Percentiles rank a stretch among this genome's conserved stretches.
phyloP scores from a whole-genome alignment of 2,888 invertebrate species.

The Vesta saturnalis region DNA sequence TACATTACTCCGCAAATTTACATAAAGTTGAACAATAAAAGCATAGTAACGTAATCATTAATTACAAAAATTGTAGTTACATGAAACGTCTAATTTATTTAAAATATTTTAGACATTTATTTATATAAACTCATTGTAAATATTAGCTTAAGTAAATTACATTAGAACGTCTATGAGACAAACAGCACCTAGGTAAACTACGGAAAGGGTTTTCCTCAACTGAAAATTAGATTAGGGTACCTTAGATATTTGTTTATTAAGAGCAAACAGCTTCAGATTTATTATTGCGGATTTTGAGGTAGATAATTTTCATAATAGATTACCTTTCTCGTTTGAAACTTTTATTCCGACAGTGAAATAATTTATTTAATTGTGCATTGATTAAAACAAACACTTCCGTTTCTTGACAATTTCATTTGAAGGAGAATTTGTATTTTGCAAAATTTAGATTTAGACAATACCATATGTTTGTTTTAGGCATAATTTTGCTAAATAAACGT shows the following conservation, averaged over 20 bases:
- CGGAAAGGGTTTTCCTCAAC: not conserved
- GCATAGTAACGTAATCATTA: not conserved
- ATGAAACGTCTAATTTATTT: too few relatives aligned
- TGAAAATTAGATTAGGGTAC: conserved; percentile 4
- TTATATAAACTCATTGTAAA: not conserved
- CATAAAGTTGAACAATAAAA: too few relatives aligned
- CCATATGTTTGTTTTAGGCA: too few relatives aligned
- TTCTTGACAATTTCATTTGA: too few relatives aligned
- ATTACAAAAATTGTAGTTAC: too few relatives aligned
- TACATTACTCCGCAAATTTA: not conserved
- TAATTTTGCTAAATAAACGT: too few relatives aligned
- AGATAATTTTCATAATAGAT: not conserved
- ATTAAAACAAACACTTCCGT: too few relatives aligned
- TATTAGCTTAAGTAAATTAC: conserved; percentile 10
- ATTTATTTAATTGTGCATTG: too few relatives aligned
- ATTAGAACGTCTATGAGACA: conserved; percentile 4
- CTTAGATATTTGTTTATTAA: not conserved
- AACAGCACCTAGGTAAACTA: not conserved
- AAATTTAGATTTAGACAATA: too few relatives aligned
- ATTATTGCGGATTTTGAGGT: conserved; percentile 1
- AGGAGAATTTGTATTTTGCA: too few relatives aligned
- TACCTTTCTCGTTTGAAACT: not conserved
- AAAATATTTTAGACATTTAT: not conserved
- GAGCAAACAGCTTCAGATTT: not conserved
- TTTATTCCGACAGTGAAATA: too few relatives aligned